These are phyloP conservation scores for Falco concolor DNA, from an alignment of 2,797 vertebrate genomes.

Conservation along the genomic window DNA sequence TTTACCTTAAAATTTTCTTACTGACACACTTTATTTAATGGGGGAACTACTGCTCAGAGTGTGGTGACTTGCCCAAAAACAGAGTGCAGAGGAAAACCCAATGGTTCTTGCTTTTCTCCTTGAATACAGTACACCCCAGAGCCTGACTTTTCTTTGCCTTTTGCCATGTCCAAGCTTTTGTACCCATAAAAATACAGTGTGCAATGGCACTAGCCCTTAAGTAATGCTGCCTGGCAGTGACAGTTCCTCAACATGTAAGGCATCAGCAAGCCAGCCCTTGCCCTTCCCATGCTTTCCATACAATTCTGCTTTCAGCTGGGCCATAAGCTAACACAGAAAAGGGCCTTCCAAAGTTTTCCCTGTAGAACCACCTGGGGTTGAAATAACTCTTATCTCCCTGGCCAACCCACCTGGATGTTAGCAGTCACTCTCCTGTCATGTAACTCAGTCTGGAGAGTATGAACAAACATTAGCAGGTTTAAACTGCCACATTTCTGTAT, in stretches of 20 bases:
- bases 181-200: not conserved
- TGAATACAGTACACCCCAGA: not conserved
- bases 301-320: not conserved
- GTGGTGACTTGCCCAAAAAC: not conserved
- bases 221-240: not conserved
- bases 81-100: not conserved
- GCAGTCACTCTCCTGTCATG: not conserved
- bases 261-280: not conserved
- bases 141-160: not conserved
- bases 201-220: not conserved
- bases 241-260: not conserved
- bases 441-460: not conserved
- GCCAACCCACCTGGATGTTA: not conserved
- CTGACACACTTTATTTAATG: no score
- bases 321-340: not conserved
- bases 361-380: not conserved
- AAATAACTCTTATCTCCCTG: not conserved
- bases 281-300: not conserved
- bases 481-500: not conserved
- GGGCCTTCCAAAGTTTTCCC: not conserved
- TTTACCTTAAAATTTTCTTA: not conserved
- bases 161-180: not conserved
- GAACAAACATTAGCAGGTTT: constrained; percentile 14
- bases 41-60: not conserved
- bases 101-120: not conserved